Evolutionary conservation across 2,888 invertebrate genomes (phyloP), one percentile per base, ranked within the genome.

Genomic region (Cylloceria caligata): DNA sequence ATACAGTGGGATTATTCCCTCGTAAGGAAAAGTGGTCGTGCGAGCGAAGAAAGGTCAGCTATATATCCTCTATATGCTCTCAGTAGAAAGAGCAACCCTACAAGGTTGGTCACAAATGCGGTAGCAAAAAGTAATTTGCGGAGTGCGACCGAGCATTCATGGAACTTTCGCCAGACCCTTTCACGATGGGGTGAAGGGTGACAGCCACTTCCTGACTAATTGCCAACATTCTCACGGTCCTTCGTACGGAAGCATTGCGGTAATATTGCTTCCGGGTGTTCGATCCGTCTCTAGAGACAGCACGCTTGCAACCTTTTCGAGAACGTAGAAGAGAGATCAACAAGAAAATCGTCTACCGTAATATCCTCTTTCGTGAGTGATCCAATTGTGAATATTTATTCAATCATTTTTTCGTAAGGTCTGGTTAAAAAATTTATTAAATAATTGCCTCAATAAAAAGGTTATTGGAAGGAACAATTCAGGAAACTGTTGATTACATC

Each of bases 151-250:
- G 42, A 71, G 57, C 57, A 36, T 42, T 42, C 45, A 27, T 19
- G 55, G 7, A 27, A 39, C 57, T 21, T 19, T 30, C 57, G 21
- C 57, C 57, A 57, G 80, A 77, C 75, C 84, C 83, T 84, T 85
- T 83, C 47, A 73, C 55, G 45, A 73, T 47, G 75, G 65, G 87
- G 87, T 85, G 85, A 84, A 88, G 88, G 88, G 87, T 87, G 89
- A 87, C 88, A 85, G 87, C 87, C 86, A 88, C 89, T 88, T 89
- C 88, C 89, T 89, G 89, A 87, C 88, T 89, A 89, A 89, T 89
- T 89, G 89, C 89, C 87, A 85, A 84, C 82, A 86, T 84, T 85
- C 84, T 86, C 83, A 83, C 86, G 83, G 87, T 85, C 27, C 47
- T 45, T n/a, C 86, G 78, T 85, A 82, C 84, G 88, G 89, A 88